phyloP scores from a whole-genome alignment of 2,113 vertebrate species.

The Myiozetetes cayanensis region DNA sequence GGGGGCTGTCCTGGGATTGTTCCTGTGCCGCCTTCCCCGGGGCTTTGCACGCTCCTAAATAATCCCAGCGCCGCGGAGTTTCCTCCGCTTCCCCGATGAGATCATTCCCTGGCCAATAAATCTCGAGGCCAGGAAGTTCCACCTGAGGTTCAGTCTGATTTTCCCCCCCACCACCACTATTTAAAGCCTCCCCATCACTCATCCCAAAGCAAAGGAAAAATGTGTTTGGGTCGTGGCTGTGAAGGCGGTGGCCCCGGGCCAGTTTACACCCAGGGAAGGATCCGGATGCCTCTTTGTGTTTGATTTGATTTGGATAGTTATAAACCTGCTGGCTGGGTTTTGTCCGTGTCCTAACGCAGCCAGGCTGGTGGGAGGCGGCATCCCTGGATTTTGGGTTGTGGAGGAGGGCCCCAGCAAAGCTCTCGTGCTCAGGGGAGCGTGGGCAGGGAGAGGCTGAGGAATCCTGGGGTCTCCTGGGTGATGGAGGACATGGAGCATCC shows the following conservation, averaged over 20 bases:
- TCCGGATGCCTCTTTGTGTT: background rate
- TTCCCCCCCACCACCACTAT: background rate
- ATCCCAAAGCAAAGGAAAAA: background rate
- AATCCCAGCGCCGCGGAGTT: slow-evolving; percentile 17
- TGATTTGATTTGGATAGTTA: background rate
- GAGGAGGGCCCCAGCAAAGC: background rate
- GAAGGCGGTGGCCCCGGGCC: background rate
- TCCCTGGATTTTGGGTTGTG: background rate
- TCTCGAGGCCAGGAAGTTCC: slow-evolving; percentile 3
- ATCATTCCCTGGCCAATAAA: slow-evolving; percentile 42
- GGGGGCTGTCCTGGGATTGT: background rate
- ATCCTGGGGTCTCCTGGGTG: background rate
- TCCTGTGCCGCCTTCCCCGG: background rate
- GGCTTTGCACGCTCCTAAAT: background rate
- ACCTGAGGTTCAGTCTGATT: slow-evolving; percentile 20
- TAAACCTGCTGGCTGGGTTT: background rate
- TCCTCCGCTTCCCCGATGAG: slow-evolving; percentile 46
- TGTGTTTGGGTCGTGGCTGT: background rate
- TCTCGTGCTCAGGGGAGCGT: too few species aligned
- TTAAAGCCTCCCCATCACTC: background rate
- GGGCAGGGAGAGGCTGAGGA: background rate
- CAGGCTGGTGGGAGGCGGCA: fast-evolving
- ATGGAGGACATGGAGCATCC: background rate
- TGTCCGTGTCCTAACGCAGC: background rate
- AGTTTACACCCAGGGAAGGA: background rate